Percentiles rank a stretch among this genome's conserved stretches.
These are phyloP conservation scores for Archaeoteleia sp. DNA, from an alignment of 2,888 invertebrate species.

Conservation along the genomic window DNA sequence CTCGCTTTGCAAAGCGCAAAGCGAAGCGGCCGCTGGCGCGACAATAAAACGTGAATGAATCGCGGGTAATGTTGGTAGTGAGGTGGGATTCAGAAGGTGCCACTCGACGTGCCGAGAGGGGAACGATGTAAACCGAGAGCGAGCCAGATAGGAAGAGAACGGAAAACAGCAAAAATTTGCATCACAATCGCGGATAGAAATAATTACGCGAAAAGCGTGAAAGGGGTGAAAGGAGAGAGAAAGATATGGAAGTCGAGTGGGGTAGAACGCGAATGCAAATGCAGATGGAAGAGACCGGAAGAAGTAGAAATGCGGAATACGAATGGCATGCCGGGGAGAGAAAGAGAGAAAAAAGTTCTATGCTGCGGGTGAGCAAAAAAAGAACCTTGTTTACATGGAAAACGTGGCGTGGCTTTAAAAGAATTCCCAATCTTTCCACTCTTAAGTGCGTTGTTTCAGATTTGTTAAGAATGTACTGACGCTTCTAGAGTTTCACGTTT, in stretches of 20 bases:
- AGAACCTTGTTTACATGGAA: constrained; percentile 39
- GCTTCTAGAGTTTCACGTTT: neutral
- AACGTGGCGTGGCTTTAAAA: constrained; percentile 24
- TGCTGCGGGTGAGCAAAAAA: neutral
- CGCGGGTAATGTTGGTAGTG: constrained; percentile 39
- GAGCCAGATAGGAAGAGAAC: constrained; percentile 39
- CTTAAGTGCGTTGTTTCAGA: constrained; percentile 19
- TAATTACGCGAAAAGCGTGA: constrained; percentile 72
- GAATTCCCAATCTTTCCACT: constrained; percentile 21
- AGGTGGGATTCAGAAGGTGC: constrained; percentile 38
- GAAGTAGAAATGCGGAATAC: constrained; percentile 63
- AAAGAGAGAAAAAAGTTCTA: constrained; percentile 18
- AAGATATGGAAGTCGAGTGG: constrained; percentile 25
- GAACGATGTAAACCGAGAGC: constrained; percentile 41
- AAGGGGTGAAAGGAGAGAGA: constrained; percentile 49
- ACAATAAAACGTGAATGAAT: constrained; percentile 60
- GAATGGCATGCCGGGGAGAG: constrained; percentile 28
- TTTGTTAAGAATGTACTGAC: constrained; percentile 17
- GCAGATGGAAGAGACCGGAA: constrained; percentile 52
- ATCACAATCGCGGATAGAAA: constrained; percentile 74
- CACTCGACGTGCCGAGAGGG: constrained; percentile 32
- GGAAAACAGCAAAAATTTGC: constrained; percentile 71
- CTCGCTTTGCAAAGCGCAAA: constrained; percentile 43
- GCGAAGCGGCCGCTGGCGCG: constrained; percentile 49
- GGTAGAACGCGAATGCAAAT: constrained; percentile 50